Conservation (phyloP, 2,113 vertebrate genomes). For the Romanogobio albipinnatus region DNA sequence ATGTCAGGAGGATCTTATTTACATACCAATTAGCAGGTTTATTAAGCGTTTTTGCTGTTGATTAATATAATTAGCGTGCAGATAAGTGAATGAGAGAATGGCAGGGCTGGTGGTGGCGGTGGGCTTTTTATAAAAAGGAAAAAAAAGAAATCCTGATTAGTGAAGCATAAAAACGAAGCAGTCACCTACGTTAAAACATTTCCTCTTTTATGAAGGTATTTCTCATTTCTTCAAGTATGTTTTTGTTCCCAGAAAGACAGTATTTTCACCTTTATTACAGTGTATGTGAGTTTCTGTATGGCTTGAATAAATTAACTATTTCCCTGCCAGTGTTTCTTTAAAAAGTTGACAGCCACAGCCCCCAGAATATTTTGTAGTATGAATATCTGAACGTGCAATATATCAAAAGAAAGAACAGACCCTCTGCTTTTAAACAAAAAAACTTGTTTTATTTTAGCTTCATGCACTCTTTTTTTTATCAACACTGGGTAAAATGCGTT, state of each 20-base stretch:
- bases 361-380: no score
- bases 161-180: constrained; percentile 3
- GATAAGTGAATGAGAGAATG: constrained; percentile 51
- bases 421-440: no score
- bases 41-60: constrained; percentile 66
- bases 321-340: no score
- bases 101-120: no score
- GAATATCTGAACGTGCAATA: no score
- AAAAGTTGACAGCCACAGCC: no score
- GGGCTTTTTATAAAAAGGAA: background rate
- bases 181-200: background rate
- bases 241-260: background rate
- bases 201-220: background rate
- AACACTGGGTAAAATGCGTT: no score
- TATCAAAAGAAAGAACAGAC: no score
- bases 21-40: constrained; percentile 69
- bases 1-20: constrained; percentile 67
- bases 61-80: constrained; percentile 69
- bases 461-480: no score
- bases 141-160: constrained; percentile 10
- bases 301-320: constrained; percentile 50
- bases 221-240: background rate
- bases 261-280: constrained; percentile 15
- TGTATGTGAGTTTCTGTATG: constrained; percentile 28
- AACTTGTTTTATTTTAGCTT: no score